Evolutionary conservation across 1,140 invertebrate genomes (phyloP), one percentile per base, ranked within the genome.

Genomic region (Leptinotarsa defecta): DNA sequence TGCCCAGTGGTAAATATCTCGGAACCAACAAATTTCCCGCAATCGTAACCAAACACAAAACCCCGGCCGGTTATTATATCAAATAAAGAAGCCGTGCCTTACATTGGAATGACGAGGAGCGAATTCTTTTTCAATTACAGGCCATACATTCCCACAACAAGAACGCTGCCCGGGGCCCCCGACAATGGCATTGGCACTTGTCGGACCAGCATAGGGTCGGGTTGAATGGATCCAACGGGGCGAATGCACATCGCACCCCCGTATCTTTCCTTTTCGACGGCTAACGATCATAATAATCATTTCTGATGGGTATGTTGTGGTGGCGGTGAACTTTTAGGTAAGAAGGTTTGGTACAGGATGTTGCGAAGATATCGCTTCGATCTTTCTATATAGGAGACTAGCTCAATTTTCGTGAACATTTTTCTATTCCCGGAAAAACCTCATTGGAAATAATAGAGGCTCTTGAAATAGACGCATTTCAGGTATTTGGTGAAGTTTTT

Each of bases 41-140:
- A 15, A 57, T 57, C n/a, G 24, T 65, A 20, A 22, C 17, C 63
- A 65, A 65, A 65, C 63, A 65, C 63, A 65, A 65, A 65, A 65
- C 63, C 20, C 63, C 20, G 20, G 17, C 17, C 52, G 52, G 52
- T 57, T 57, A 57, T 17, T 57, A 57, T 19, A 57, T 57, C 52
- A 19, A 57, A 57, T 57, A 57, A 57, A 57, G 52, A 57, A 15
- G 52, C 52, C n/a, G 20, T 65, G 13, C 15, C 17, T 24, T 13
- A n/a, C 20, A 62, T 8, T n/a, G 61, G 61, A 62, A 62, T 62
- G 63, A 22, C 8, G 15, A 65, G 63, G 20, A 27, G 24, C 3
- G 63, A 65, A 65, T 65, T 65, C 63, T 65, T 65, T 65, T 65
- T 20, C 63, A 65, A 65, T 65, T 65, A 65, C 13, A 20, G 63